Evolutionary conservation across 2,797 vertebrate species (phyloP).

Genomic region (Bradypodion ventrale): DNA sequence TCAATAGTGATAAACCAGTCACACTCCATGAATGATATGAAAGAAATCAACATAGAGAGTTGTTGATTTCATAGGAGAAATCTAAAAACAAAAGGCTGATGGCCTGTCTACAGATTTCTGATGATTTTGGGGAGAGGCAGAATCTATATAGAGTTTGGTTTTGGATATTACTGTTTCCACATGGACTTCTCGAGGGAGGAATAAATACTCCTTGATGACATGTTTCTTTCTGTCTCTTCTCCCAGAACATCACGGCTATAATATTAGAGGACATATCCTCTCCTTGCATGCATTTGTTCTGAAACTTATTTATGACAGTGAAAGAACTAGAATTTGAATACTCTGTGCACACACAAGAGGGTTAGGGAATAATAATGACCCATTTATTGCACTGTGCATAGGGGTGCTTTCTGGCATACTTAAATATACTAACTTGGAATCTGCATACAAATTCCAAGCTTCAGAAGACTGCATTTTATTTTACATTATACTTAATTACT

Average conservation of each 20-base stretch:
- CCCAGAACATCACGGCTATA: background rate
- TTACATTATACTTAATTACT: constrained; percentile 10
- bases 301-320: background rate
- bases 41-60: background rate
- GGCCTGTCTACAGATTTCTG: background rate
- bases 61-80: background rate
- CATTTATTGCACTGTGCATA: constrained; percentile 14
- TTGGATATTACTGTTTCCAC: background rate
- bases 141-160: background rate
- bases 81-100: background rate
- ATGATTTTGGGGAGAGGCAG: background rate
- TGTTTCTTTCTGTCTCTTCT: background rate
- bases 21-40: too few species aligned
- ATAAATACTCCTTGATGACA: background rate
- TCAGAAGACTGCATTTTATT: constrained; percentile 24
- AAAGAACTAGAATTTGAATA: constrained; percentile 11
- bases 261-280: constrained; percentile 13
- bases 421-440: constrained; percentile 25
- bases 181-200: background rate
- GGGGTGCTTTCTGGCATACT: background rate
- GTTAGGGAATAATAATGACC: constrained; percentile 9
- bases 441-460: constrained; percentile 5
- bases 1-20: too few species aligned
- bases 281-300: background rate
- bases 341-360: constrained; percentile 13